Percentiles rank a stretch among this genome's conserved stretches.
Evolutionary conservation across 2,113 vertebrate genomes (phyloP).

Genomic region (Peucedramus taeniatus): DNA sequence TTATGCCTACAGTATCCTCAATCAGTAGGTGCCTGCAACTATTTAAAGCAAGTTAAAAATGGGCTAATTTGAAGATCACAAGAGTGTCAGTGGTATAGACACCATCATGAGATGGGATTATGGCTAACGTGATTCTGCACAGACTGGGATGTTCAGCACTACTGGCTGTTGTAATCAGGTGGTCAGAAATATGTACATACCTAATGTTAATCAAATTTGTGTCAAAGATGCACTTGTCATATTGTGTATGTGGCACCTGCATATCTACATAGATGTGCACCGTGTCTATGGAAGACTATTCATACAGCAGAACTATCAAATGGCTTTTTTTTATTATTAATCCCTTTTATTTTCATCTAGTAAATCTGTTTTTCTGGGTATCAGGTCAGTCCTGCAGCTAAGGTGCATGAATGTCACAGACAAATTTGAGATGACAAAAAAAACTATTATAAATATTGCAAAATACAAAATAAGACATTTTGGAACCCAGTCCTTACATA

Average conservation of each 20-base stretch:
- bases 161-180: background rate
- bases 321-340: background rate
- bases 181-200: background rate
- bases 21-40: background rate
- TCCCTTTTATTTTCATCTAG: background rate
- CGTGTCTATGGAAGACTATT: background rate
- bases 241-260: background rate
- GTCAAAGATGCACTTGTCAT: background rate
- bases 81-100: background rate
- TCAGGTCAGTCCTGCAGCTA: background rate
- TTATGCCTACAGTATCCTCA: background rate
- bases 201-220: background rate
- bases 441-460: background rate
- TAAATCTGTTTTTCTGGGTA: background rate
- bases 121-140: fast-evolving
- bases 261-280: background rate
- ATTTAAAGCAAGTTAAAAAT: background rate
- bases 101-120: background rate
- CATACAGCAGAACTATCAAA: background rate
- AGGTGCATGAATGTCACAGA: background rate
- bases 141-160: background rate
- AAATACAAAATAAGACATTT: background rate
- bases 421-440: background rate
- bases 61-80: background rate
- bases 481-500: background rate